phyloP scores from a whole-genome alignment of 2,113 vertebrate species.

The Dascyllus trimaculatus region DNA sequence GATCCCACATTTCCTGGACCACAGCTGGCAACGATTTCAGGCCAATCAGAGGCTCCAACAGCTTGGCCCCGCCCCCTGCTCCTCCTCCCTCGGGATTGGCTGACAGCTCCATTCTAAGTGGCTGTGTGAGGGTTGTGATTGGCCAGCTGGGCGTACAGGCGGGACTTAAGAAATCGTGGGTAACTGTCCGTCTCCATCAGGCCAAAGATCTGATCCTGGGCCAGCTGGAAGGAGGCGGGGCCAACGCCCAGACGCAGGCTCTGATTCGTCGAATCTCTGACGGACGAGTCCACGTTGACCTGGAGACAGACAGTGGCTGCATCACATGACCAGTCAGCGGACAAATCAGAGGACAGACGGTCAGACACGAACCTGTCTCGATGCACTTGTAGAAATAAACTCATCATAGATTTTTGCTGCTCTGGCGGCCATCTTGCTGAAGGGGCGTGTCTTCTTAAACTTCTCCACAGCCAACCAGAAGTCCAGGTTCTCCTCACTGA shows the following conservation, averaged over 20 bases:
- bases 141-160: conserved; percentile 90
- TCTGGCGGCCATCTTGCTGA: conserved; percentile 91
- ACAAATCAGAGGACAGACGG: neutral
- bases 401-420: conserved; percentile 91
- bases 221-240: conserved; percentile 89
- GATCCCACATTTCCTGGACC: conserved; percentile 29
- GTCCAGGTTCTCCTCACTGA: conserved; percentile 97
- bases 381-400: conserved; percentile 91
- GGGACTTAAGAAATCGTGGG: conserved; percentile 93
- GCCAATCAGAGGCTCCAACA: neutral
- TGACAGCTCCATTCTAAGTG: conserved; percentile 77
- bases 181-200: conserved; percentile 97
- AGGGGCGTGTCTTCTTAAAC: conserved; percentile 91
- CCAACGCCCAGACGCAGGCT: conserved; percentile 86
- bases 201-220: conserved; percentile 91
- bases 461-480: conserved; percentile 97
- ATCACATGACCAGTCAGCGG: neutral
- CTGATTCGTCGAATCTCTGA: conserved; percentile 91
- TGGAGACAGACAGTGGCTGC: conserved; percentile 58
- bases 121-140: conserved; percentile 69
- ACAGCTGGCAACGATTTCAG: neutral
- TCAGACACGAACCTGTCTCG: conserved; percentile 59
- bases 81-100: neutral
- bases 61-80: neutral
- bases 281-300: conserved; percentile 95